Base-by-base conservation (phyloP, 1,140 invertebrate species). In the Leguminivora glycinivorella region DNA sequence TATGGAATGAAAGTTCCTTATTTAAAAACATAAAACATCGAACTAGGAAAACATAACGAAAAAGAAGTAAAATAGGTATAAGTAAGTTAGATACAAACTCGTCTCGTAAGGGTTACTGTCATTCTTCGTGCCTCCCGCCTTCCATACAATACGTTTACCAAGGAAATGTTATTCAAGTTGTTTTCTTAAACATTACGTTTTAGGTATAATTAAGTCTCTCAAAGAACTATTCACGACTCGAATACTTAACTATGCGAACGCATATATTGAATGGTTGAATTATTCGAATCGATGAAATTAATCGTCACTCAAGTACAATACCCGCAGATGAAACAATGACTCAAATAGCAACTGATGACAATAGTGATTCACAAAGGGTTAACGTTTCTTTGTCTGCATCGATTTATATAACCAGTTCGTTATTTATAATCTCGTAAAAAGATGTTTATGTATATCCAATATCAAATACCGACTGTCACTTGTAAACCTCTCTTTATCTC, bases 371-470 rank as follows among this genome's bases (percentile, higher is more conserved):
- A 52, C 5, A 52, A 7, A 22, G 40, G 40, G 40, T 43, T 19
- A 52, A 19, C 47, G 47, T 52, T 22, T 52, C 47, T 52, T 52
- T 52, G 47, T 52, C 17, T 52, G 22, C 47, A 52, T 19, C 17
- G 14, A 19, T 19, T 19, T 9, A 19, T 9, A 52, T 22, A 52
- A 52, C 12, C 43, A n/a, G 43, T 19, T 19, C 47, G 17, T 52
- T 52, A 52, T 5, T 17, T 22, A 9, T 2, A 7, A 5, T 19
- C 17, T 47, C 9, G 9, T 34, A 34, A 34, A 17, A 43, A 43
- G n/a, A n/a, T n/a, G n/a, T 0, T 43, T 43, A n/a, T n/a, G n/a
- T 43, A n/a, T 14, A 43, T 52, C 47, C 47, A 19, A 52, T 19
- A 22, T 17, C 47, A n/a, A 43, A 43, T 3, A 4, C 1, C 4